Base-by-base conservation (phyloP, 1,140 invertebrate genomes). In the Wasmannia auropunctata region DNA sequence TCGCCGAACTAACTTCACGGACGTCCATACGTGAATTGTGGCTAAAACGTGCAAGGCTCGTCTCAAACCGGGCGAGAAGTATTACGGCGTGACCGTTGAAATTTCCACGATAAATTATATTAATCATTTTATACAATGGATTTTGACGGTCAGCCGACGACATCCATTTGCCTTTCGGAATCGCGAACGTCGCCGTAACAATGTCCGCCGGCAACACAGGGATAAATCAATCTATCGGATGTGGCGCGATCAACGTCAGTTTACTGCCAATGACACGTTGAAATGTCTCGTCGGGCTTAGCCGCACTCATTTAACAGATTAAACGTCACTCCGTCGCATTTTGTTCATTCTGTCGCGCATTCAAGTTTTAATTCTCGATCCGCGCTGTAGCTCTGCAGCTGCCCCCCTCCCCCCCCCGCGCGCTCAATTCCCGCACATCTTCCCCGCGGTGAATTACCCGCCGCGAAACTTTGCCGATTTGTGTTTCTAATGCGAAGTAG, bases 181-280 rank as follows among this genome's bases (percentile, higher is more conserved):
- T 67, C 79, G 67, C 34, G 46, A 63, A 67, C 34, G 49, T 70
- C 46, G 49, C 46, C 67, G 51, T 80, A 67, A 85, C 74, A 56
- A 63, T 67, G 60, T 80, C 22, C n/a, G n/a, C 75, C 34, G 51
- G 46, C 67, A 74, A 83, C 76, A 81, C 76, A 81, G 62, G 40
- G 25, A 80, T 85, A 85, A 77, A 85, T 85, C 84, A 79, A 65
- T 63, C 84, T 46, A 85, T 85, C 46, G 60, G 34, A 79, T 65
- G 34, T 46, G 60, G 60, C 62, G 43, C 60, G 62, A 77, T 80
- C 83, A 79, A 80, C 75, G 75, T 85, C 62, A 77, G 75, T 85
- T 85, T 83, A 81, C 49, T 58, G 83, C 46, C 62, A 28, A 56
- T 67, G 84, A 85, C 76, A 60, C 62, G 43, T 80, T 43, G 46